Base-by-base conservation (phyloP, 2,888 invertebrate genomes). In the Euclidia mi region DNA sequence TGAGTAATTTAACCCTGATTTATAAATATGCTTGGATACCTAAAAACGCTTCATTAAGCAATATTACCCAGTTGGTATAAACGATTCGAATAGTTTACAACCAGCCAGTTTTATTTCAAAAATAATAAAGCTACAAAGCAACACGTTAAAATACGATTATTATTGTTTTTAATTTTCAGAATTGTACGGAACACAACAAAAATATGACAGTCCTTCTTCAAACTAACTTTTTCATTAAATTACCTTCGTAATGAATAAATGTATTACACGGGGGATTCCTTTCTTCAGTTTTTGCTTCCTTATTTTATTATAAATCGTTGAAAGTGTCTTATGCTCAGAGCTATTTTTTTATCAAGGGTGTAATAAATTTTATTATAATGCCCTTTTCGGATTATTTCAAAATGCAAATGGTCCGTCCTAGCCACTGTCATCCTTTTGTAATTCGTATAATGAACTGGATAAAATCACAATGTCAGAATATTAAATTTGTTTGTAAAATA, bases 221-320 rank as follows among this genome's bases (percentile, higher is more conserved):
- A 45, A 64, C 64, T 56, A 62, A 67, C 59, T 66, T 66, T 85
- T 87, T 87, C 81, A 88, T 88, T 89, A 89, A 90, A 89, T 90
- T 90, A 85, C 87, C 87, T 87, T 81, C 81, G 75, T 89, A 88
- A 90, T 88, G 89, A 90, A 90, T 91, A 90, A 91, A 91, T 89
- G 88, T 90, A 89, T 88, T 88, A 88, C 90, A 87, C 85, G 43
- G 67, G 88, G 86, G 87, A 89, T 86, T 82, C 73, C 74, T 85
- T 80, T 83, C 80, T 82, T 79, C 79, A 83, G 81, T 84, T 88
- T 86, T 84, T 78, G 75, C 79, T 81, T 81, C 79, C 42, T 62
- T 65, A 56, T 85, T 89, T 88, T 87, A 85, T 90, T 86, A 88
- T 89, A 81, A 88, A 83, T 82, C 81, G 74, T 81, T 82, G 81